A percentile compares a stretch with the other conserved stretches of the same genome.
phyloP scores from a whole-genome alignment of 2,888 invertebrate genomes.

The Nomada fucata region DNA sequence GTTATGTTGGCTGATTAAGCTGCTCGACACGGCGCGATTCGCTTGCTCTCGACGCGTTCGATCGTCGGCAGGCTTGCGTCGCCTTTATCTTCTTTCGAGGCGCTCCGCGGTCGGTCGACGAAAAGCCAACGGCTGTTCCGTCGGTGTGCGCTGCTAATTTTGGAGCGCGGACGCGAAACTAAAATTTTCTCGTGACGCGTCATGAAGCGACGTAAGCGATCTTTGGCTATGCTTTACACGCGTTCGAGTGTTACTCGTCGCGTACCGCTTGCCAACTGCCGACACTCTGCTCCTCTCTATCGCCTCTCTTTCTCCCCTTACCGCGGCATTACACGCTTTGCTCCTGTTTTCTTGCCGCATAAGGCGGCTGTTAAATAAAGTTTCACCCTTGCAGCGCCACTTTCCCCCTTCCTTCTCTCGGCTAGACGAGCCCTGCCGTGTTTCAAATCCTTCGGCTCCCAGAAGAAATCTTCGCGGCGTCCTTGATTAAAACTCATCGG shows the following conservation, averaged over 20 bases:
- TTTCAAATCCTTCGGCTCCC: constrained; percentile 32
- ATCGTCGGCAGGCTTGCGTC: not conserved
- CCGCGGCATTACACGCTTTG: constrained; percentile 4
- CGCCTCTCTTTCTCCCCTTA: not conserved
- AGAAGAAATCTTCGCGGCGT: constrained; percentile 41
- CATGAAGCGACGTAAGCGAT: constrained; percentile 44
- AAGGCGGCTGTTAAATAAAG: constrained; percentile 55
- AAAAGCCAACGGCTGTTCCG: not conserved
- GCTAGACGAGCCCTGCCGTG: not conserved
- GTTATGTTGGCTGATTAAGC: not conserved
- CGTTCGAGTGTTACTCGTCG: constrained; percentile 51
- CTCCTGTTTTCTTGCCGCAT: constrained; percentile 45
- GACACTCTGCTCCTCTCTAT: constrained; percentile 6
- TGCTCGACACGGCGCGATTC: not conserved
- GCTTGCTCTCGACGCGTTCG: not conserved
- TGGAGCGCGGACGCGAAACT: constrained; percentile 29
- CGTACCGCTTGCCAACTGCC: constrained; percentile 66
- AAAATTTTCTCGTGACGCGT: constrained; percentile 49
- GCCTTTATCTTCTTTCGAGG: not conserved
- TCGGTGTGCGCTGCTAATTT: constrained; percentile 32
- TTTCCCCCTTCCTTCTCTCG: not conserved
- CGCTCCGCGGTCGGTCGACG: not conserved
- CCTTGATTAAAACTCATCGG: constrained; percentile 51
- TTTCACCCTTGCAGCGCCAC: constrained; percentile 31
- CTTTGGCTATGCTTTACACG: constrained; percentile 61